Base-by-base conservation (phyloP, 2,797 vertebrate genomes). In the Anomalospiza imberbis region DNA sequence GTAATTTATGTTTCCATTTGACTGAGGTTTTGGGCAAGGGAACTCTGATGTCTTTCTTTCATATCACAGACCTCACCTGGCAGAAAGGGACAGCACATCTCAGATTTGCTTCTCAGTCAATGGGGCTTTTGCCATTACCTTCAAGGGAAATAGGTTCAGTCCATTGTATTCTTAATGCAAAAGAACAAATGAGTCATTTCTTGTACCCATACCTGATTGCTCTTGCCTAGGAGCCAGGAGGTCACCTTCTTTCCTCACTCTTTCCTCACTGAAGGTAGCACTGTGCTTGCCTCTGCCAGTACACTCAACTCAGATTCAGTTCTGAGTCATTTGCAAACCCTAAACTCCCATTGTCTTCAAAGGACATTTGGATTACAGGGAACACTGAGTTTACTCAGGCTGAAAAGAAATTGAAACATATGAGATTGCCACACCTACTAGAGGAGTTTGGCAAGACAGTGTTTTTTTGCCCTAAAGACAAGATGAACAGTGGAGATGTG, bases 321-420 rank as follows among this genome's bases (percentile, higher is more conserved):
- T 93, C 91, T 96, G 95, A 92, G 88, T 97, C 95, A 97, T 83
- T 58, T 93, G 58, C 85, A 94, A 95, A 61, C 71, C 60, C 55
- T 93, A 50, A 89, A 77, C 80, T 96, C 70, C 51, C 45, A 74
- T 79, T 95, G 95, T 91, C 94, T 96, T 97, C 93, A 97, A 97
- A 96, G 93, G 85, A 79, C 67, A 15, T 87, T 94, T 70, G 80
- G 88, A 94, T 97, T 96, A 93, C 74, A 85, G 92, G 84, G 88
- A 73, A 51, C 68, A 60, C 17, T 9, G 50, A 34, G 44, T 88
- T 96, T 85, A 75, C 87, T 89, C 34, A 71, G 76, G 48, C 71
- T 93, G 88, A 63, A 88, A 88, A 90, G 86, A 91, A 88, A 79
- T 67, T 71, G 93, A 94, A 96, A 76, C 74, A 40, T 50, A 24